These are phyloP conservation scores for Cerceris rybyensis DNA, from an alignment of 2,888 invertebrate genomes.

Conservation along the genomic window DNA sequence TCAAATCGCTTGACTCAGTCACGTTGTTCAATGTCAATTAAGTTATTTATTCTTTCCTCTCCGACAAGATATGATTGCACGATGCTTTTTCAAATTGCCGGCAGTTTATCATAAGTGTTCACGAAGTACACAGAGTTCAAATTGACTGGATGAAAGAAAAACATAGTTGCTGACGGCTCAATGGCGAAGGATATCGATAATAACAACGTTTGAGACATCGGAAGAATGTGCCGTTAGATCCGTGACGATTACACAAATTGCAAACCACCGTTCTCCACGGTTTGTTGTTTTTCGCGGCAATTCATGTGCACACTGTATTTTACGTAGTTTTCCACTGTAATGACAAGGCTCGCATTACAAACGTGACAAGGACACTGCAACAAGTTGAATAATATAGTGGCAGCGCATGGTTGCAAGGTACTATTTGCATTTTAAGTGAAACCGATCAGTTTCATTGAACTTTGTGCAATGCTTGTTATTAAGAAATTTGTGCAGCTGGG, in stretches of 20 bases:
- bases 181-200: slow-evolving; percentile 3
- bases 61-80: too few species aligned
- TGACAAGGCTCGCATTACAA: slow-evolving; percentile 15
- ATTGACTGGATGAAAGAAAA: neutral
- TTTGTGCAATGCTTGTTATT: too few species aligned
- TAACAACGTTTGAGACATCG: slow-evolving; percentile 15
- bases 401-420: too few species aligned
- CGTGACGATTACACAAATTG: slow-evolving; percentile 21
- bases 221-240: neutral
- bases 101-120: too few species aligned
- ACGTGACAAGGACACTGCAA: slow-evolving; percentile 7
- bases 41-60: too few species aligned
- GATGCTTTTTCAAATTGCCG: too few species aligned
- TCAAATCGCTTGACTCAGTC: too few species aligned
- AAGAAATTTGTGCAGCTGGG: too few species aligned
- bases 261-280: neutral
- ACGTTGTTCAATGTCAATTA: too few species aligned
- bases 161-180: neutral
- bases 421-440: too few species aligned
- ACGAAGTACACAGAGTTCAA: too few species aligned
- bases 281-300: slow-evolving; percentile 9
- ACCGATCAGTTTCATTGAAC: too few species aligned
- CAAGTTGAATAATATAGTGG: neutral
- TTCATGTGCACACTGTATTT: slow-evolving; percentile 4
- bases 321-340: slow-evolving; percentile 32